Evolutionary conservation across 2,113 vertebrate species (phyloP).

Genomic region (human (Homo sapiens)): GRCh38 chr3:26999501-27000000

Average conservation of each 20-base stretch:
- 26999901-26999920: not conserved
- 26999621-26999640: too few relatives aligned
- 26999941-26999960: not conserved
- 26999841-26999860: not conserved
- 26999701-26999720: too few relatives aligned
- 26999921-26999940: not conserved
- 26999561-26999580: too few relatives aligned
- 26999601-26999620: too few relatives aligned
- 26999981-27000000: not conserved
- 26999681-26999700: too few relatives aligned
- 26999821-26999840: accelerated
- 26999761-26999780: not conserved
- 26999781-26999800: not conserved
- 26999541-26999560: too few relatives aligned
- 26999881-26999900: not conserved
- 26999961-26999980: accelerated
- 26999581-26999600: too few relatives aligned
- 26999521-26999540: too few relatives aligned
- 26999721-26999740: not conserved
- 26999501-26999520: too few relatives aligned
- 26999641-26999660: too few relatives aligned
- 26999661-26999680: too few relatives aligned
- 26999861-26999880: not conserved
- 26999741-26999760: not conserved
- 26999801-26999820: not conserved